Conservation (phyloP, 53 echinoderm and acorn worm genomes). For the Henricia sp. region DNA sequence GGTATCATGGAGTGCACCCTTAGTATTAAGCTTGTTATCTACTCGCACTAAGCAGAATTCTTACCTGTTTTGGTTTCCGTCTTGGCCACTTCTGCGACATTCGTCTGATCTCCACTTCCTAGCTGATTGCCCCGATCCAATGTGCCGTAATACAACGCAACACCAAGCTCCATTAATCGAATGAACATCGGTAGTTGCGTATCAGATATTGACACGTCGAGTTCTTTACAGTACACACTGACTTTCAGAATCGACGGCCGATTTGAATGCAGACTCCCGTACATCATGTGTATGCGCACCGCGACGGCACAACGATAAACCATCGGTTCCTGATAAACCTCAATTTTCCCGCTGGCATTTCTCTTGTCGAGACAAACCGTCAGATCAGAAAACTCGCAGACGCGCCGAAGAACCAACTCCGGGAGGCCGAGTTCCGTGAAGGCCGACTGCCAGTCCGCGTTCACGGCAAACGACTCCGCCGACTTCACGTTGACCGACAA, state of each 20-base stretch:
- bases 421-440: conserved; percentile 87
- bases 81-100: conserved; percentile 21
- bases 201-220: conserved; percentile 90
- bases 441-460: conserved; percentile 84
- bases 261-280: conserved; percentile 80
- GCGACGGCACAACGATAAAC: conserved; percentile 83
- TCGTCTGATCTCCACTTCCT: conserved; percentile 37
- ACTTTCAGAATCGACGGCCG: conserved; percentile 76
- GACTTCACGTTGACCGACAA: conserved; percentile 92
- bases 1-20: too few relatives aligned
- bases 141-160: conserved; percentile 93
- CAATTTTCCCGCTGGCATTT: conserved; percentile 97
- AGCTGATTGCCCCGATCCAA: conserved; percentile 56
- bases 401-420: conserved; percentile 85
- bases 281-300: conserved; percentile 83
- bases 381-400: conserved; percentile 80
- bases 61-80: conserved; percentile 38
- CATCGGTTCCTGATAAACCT: conserved; percentile 96
- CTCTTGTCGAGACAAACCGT: conserved; percentile 96
- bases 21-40: too few relatives aligned
- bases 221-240: conserved; percentile 81
- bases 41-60: too few relatives aligned
- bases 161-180: conserved; percentile 71
- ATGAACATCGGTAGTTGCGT: conserved; percentile 95
- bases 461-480: conserved; percentile 78